phyloP scores from a whole-genome alignment of 30 jellyfish, hydroid and myxozoan genomes.

The Thelohanellus kitauei region DNA sequence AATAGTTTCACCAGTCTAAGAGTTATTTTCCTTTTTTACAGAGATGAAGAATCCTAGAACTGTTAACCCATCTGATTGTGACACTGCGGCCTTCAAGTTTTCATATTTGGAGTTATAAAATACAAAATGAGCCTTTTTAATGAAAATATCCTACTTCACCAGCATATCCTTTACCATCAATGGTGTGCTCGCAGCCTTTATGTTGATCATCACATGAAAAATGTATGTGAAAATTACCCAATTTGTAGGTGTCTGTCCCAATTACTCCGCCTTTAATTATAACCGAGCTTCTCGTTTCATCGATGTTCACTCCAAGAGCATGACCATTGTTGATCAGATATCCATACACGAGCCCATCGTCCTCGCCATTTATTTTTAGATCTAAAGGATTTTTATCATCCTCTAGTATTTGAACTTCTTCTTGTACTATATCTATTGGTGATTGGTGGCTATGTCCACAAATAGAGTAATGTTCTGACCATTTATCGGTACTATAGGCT shows the following conservation, averaged over 20 bases:
- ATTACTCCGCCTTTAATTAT: conserved; percentile 19
- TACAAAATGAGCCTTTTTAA: conserved; percentile 34
- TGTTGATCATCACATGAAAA: conserved; percentile 47
- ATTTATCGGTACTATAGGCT: conserved; percentile 61
- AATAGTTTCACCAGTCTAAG: too few relatives aligned
- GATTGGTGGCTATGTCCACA: conserved; percentile 37
- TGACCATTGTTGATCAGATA: conserved; percentile 44
- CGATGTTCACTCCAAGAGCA: conserved; percentile 33
- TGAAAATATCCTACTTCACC: conserved; percentile 44
- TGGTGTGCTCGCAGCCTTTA: conserved; percentile 65
- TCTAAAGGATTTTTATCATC: conserved; percentile 8
- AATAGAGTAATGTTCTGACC: conserved; percentile 21
- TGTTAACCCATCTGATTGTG: conserved; percentile 27
- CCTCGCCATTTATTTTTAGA: conserved; percentile 2
- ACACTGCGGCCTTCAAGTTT: conserved; percentile 19
- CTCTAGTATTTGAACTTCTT: neutral
- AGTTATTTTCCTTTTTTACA: conserved; percentile 11
- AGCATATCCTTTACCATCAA: conserved; percentile 42
- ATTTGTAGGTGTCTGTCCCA: conserved; percentile 7
- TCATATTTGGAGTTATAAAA: conserved; percentile 20
- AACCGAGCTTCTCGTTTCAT: conserved; percentile 3
- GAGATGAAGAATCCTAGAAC: conserved; percentile 32
- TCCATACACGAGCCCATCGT: conserved; percentile 16
- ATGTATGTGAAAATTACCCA: conserved; percentile 56
- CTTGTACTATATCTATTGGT: conserved; percentile 26